Evolutionary conservation across 2,888 invertebrate genomes (phyloP).

Genomic region (Agrochola lota): DNA sequence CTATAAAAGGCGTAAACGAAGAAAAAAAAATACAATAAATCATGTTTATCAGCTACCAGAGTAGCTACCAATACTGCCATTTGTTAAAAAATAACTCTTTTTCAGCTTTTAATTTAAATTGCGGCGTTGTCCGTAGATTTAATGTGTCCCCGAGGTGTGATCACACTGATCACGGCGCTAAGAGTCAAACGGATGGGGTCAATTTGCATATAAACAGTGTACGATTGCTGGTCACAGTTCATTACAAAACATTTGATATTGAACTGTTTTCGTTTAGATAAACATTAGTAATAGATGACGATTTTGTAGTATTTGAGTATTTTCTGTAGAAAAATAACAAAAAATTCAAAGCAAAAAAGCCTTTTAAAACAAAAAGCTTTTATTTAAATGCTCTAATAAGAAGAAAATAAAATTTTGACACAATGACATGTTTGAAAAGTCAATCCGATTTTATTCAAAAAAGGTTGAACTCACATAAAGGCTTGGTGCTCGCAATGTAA

Average conservation of each 20-base stretch:
- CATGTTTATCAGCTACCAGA: background rate
- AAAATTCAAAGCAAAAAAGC: too few relatives aligned
- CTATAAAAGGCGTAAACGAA: too few relatives aligned
- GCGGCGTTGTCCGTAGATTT: conserved; percentile 16
- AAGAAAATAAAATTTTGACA: too few relatives aligned
- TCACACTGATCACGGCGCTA: background rate
- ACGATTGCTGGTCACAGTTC: background rate
- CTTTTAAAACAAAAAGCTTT: too few relatives aligned
- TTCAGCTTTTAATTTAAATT: conserved; percentile 31
- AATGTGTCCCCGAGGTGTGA: conserved; percentile 31
- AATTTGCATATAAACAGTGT: conserved; percentile 6
- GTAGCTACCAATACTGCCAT: background rate
- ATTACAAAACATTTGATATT: background rate
- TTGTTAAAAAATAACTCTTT: background rate
- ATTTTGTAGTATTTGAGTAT: background rate
- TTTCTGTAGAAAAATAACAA: background rate
- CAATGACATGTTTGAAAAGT: too few relatives aligned
- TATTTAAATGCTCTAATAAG: too few relatives aligned
- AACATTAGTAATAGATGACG: background rate
- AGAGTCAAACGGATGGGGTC: conserved; percentile 8
- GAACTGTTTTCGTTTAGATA: background rate
- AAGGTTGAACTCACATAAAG: too few relatives aligned
- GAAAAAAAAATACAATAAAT: too few relatives aligned
- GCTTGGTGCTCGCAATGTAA: too few relatives aligned
- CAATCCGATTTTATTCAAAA: too few relatives aligned